Evolutionary conservation across 2,797 vertebrate genomes (phyloP).

Genomic region (Apogon hyalosoma): DNA sequence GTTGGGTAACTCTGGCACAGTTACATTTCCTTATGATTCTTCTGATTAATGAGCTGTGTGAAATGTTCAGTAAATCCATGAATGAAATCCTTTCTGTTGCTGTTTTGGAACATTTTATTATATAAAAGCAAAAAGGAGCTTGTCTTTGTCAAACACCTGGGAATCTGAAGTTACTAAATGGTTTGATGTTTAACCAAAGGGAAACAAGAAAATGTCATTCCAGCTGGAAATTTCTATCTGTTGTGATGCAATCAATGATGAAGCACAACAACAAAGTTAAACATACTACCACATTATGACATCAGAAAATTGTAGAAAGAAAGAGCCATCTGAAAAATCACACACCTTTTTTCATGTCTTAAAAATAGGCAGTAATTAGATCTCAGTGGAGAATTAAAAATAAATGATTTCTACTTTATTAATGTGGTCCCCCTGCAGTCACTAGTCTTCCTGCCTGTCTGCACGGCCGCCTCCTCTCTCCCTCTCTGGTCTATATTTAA

Average conservation of each 20-base stretch:
- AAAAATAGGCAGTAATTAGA: slow-evolving; percentile 90
- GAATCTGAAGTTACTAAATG: no score
- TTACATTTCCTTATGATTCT: no score
- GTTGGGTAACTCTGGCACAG: no score
- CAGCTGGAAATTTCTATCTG: no score
- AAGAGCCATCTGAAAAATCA: slow-evolving; percentile 74
- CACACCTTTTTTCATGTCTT: slow-evolving; percentile 71
- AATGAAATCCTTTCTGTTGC: no score
- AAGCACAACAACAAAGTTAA: background rate
- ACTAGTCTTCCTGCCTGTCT: slow-evolving; percentile 74
- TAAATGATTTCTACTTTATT: slow-evolving; percentile 90
- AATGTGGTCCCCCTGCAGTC: slow-evolving; percentile 78
- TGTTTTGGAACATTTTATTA: no score
- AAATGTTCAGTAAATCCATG: no score
- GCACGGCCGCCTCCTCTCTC: slow-evolving; percentile 35
- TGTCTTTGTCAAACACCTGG: no score
- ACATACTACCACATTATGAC: slow-evolving; percentile 25
- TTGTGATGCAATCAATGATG: background rate
- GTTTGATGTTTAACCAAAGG: no score
- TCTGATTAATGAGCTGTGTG: no score
- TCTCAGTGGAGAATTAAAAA: slow-evolving; percentile 88
- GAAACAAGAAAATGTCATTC: no score
- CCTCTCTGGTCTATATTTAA: slow-evolving; percentile 79
- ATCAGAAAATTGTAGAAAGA: slow-evolving; percentile 16
- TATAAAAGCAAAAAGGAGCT: no score